These are phyloP conservation scores for Rostratula benghalensis DNA, from an alignment of 2,113 vertebrate species.

Conservation along the genomic window DNA sequence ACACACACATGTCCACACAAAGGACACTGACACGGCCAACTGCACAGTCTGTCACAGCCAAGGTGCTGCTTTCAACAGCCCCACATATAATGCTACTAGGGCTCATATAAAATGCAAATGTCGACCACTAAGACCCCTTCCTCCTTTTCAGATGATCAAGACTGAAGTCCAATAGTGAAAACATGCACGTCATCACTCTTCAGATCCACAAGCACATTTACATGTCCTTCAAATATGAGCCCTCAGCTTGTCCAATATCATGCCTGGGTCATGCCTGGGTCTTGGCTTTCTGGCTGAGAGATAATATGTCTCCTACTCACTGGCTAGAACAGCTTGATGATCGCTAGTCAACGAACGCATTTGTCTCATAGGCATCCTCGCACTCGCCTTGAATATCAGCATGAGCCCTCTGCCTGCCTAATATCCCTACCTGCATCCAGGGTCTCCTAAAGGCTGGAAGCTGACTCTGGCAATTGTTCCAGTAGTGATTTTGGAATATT, in stretches of 20 bases:
- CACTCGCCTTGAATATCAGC: neutral
- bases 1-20: neutral
- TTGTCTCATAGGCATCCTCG: neutral
- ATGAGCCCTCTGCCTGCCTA: rapidly evolving
- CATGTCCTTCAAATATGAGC: neutral
- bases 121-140: too few relatives aligned
- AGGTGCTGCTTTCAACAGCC: neutral
- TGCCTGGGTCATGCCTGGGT: too few relatives aligned
- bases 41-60: neutral
- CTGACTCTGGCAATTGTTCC: neutral
- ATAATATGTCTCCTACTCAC: neutral
- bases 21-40: neutral
- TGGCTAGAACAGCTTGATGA: neutral
- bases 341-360: neutral
- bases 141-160: neutral
- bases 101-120: neutral
- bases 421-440: neutral
- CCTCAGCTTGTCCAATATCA: neutral
- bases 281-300: neutral
- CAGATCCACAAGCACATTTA: neutral
- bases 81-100: too few relatives aligned
- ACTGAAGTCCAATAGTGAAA: neutral
- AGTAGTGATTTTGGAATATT: neutral
- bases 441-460: neutral
- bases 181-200: neutral